Evolutionary conservation across 1,140 invertebrate species (phyloP).

Genomic region (Drosophila equinoxialis): DNA sequence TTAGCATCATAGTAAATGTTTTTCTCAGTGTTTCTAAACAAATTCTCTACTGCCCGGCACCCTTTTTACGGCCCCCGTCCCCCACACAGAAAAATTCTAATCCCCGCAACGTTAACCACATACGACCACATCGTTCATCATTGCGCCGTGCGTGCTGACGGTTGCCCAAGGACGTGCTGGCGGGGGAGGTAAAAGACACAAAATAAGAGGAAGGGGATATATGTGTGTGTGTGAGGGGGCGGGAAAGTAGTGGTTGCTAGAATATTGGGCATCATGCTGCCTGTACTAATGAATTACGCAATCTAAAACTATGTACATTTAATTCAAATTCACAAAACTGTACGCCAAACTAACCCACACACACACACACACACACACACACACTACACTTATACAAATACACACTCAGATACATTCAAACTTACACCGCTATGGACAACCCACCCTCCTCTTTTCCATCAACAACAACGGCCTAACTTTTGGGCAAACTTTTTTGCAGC

Average conservation of each 20-base stretch:
- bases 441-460: slow-evolving; percentile 19
- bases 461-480: slow-evolving; percentile 60
- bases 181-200: not conserved
- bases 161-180: slow-evolving; percentile 25
- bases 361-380: slow-evolving; percentile 32
- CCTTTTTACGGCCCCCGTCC: slow-evolving; percentile 14
- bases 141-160: slow-evolving; percentile 67
- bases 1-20: not conserved
- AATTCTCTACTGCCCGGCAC: slow-evolving; percentile 19
- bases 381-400: slow-evolving; percentile 16
- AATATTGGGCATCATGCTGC: slow-evolving; percentile 59
- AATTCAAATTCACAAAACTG: slow-evolving; percentile 82
- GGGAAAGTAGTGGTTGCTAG: slow-evolving; percentile 36
- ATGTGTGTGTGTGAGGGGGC: not conserved
- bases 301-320: slow-evolving; percentile 83
- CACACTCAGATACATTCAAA: slow-evolving; percentile 21
- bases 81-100: slow-evolving; percentile 25
- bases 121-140: slow-evolving; percentile 82
- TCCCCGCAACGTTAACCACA: slow-evolving; percentile 69
- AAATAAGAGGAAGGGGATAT: not conserved
- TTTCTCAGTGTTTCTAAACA: slow-evolving; percentile 14
- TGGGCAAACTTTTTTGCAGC: slow-evolving; percentile 70
- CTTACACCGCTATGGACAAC: slow-evolving; percentile 9
- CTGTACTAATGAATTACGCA: slow-evolving; percentile 83
- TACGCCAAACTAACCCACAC: slow-evolving; percentile 79